These are phyloP conservation scores for Cepphus grylle DNA, from an alignment of 2,113 vertebrate species.

Conservation along the genomic window DNA sequence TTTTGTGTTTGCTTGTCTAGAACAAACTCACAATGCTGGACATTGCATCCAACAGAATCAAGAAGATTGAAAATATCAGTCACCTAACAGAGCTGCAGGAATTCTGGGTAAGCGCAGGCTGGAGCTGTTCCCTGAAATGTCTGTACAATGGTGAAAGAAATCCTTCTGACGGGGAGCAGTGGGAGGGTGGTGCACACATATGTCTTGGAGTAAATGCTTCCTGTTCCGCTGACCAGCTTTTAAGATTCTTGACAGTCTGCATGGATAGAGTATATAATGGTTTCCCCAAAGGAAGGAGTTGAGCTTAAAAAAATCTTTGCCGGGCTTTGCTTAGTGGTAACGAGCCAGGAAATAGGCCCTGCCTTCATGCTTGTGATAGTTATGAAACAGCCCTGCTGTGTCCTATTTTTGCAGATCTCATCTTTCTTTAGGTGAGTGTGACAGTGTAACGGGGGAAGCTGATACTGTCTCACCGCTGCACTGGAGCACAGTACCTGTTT, in stretches of 20 bases:
- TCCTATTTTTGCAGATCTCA: not conserved
- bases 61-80: conserved; percentile 94
- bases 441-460: not conserved
- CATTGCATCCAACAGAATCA: conserved; percentile 93
- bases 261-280: not conserved
- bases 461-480: not conserved
- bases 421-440: not conserved
- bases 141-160: not conserved
- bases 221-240: not conserved
- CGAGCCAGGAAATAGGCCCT: not conserved
- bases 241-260: not conserved
- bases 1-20: conserved; percentile 73
- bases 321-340: not conserved
- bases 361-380: not conserved
- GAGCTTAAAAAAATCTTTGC: not conserved
- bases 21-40: conserved; percentile 98
- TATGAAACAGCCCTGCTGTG: not conserved
- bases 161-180: not conserved
- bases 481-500: not conserved
- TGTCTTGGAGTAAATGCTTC: not conserved
- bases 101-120: conserved; percentile 86
- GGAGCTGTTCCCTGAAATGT: not conserved
- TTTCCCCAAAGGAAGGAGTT: not conserved
- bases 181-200: fast-evolving
- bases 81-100: conserved; percentile 97